Base-by-base conservation (phyloP, 1,140 invertebrate genomes). In the Melipona quadrifasciata region DNA sequence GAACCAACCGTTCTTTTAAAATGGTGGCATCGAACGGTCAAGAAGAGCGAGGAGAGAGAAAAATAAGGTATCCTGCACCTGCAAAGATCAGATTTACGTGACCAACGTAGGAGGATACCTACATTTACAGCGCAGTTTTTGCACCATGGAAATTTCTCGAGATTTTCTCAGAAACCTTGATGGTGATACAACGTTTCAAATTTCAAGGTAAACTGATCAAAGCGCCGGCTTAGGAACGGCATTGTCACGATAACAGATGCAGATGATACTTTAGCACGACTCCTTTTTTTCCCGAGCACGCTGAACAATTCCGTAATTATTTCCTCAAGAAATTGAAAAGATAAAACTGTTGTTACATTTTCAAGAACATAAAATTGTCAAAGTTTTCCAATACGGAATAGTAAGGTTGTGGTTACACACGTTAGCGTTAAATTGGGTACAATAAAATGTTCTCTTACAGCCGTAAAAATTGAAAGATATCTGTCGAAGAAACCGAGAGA, bases 81-180 rank as follows among this genome's bases (percentile, higher is more conserved):
- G 61, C 61, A 65, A 81, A 67, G 81, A 87, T 89, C 71, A 80
- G 85, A 87, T 90, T 90, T 89, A 85, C 85, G 82, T 34, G 65
- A 34, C 65, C 27, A 47, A 39, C 74, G 4, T 21, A 17, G 10
- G 57, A 78, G 47, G 58, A 89, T 87, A 72, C 39, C 39, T 67
- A 77, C 39, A 79, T 86, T 86, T 84, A 55, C 55, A 64, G 39
- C 16, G 39, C 51, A 53, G 83, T 77, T 87, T 64, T 58, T 71
- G 64, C 68, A 51, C 17, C 64, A 71, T 24, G 55, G 55, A 68
- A 80, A 83, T 34, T 86, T 47, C 64, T 78, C 47, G 68, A 82
- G 65, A 84, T 61, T 84, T 19, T 24, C 17, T 14, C 57, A 53
- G 12, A 55, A 76, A 76, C 31, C 55, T 8, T 16, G 39, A 21